phyloP scores from a whole-genome alignment of 1,140 invertebrate species.

The Apis florea region DNA sequence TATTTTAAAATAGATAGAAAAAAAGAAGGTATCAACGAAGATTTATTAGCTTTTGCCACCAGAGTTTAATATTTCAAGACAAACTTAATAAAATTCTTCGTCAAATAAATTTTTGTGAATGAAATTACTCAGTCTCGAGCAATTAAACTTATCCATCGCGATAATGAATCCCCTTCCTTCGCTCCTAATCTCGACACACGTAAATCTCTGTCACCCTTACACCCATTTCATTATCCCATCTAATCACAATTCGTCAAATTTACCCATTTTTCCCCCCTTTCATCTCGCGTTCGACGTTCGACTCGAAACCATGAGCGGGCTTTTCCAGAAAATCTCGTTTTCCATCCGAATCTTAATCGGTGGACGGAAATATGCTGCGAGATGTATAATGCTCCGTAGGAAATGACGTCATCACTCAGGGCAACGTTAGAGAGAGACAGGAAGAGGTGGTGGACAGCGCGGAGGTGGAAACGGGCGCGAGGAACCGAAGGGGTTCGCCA shows the following conservation, averaged over 20 bases:
- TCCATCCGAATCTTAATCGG: slow-evolving; percentile 69
- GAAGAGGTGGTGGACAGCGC: slow-evolving; percentile 49
- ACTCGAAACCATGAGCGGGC: neutral
- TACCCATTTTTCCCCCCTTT: too few relatives aligned
- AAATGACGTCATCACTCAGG: slow-evolving; percentile 77
- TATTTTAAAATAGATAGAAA: too few relatives aligned
- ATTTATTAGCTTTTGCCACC: too few relatives aligned
- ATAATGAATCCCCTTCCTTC: neutral
- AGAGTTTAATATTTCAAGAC: too few relatives aligned
- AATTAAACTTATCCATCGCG: neutral
- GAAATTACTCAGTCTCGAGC: neutral
- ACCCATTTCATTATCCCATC: neutral
- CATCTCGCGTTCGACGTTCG: neutral
- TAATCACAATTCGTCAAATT: neutral
- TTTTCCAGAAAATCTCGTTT: slow-evolving; percentile 59
- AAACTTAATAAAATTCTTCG: too few relatives aligned
- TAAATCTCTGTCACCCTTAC: neutral
- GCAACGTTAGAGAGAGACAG: slow-evolving; percentile 62
- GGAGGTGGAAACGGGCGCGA: slow-evolving; percentile 16
- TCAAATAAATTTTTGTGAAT: neutral
- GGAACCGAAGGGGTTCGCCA: slow-evolving; percentile 25
- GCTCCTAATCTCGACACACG: neutral
- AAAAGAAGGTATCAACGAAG: too few relatives aligned
- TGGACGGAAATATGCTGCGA: slow-evolving; percentile 71
- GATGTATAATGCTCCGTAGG: slow-evolving; percentile 73